phyloP scores from a whole-genome alignment of 2,797 vertebrate species.

The Falco rusticolus region DNA sequence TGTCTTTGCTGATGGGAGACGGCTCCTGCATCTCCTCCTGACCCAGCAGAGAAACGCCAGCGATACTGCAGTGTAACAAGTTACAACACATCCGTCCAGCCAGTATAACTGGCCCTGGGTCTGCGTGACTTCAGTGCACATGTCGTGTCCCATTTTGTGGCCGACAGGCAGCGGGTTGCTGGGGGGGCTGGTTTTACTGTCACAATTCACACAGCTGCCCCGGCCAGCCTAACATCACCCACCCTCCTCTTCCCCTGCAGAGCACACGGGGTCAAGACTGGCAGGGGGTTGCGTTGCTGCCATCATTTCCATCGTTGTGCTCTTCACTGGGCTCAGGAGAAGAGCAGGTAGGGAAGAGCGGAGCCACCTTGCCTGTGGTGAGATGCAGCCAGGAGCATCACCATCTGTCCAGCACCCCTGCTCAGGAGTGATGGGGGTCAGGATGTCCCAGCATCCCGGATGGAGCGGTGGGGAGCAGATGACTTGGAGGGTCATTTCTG shows the following conservation, averaged over 20 bases:
- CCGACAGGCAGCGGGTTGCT: not conserved
- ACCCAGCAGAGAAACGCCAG: not conserved
- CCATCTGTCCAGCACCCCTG: not conserved
- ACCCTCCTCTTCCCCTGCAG: not conserved
- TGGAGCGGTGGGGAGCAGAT: not conserved
- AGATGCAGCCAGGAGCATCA: not conserved
- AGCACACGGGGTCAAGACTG: not conserved
- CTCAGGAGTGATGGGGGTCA: not conserved
- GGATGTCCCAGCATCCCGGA: not conserved
- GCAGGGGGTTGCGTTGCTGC: not conserved
- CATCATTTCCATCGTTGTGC: not conserved
- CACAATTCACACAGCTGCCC: rapidly evolving
- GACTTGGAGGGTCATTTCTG: not conserved
- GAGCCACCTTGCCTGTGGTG: rapidly evolving
- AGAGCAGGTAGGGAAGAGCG: not conserved
- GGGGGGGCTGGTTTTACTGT: not conserved
- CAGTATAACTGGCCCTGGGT: not conserved
- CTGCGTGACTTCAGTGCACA: not conserved
- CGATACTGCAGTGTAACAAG: not conserved
- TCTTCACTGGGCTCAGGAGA: not conserved
- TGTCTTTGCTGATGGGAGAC: not conserved
- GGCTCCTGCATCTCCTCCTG: not conserved
- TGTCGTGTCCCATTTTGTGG: not conserved
- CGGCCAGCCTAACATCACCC: not conserved
- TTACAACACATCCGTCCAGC: not conserved